phyloP scores from a whole-genome alignment of 2,888 invertebrate genomes.

The Meta bourneti region DNA sequence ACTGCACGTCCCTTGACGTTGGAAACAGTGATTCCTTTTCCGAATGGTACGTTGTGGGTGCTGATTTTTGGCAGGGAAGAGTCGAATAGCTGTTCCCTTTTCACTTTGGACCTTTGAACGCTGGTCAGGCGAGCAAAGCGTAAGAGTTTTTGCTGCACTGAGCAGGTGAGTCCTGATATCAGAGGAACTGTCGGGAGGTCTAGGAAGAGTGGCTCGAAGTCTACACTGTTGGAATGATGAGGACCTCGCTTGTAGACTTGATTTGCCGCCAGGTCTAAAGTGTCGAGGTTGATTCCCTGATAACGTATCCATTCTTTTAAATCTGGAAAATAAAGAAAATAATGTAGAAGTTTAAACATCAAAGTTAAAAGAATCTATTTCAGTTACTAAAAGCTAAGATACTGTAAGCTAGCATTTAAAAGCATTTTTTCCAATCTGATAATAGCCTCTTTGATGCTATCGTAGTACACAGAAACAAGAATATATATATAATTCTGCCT shows the following conservation, averaged over 20 bases:
- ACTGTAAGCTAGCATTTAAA: too few species aligned
- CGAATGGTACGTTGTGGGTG: slow-evolving; percentile 77
- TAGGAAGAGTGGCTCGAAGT: slow-evolving; percentile 67
- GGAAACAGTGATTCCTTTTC: slow-evolving; percentile 90
- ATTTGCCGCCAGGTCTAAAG: slow-evolving; percentile 80
- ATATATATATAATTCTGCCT: too few species aligned
- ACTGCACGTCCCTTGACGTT: slow-evolving; percentile 87
- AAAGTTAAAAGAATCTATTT: too few species aligned
- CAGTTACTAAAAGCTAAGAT: too few species aligned
- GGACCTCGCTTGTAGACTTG: slow-evolving; percentile 69
- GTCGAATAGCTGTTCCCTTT: slow-evolving; percentile 77
- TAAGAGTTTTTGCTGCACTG: slow-evolving; percentile 84
- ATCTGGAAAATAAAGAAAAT: slow-evolving; percentile 82
- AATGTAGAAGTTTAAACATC: not conserved
- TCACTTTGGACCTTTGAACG: slow-evolving; percentile 77
- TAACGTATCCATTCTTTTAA: slow-evolving; percentile 87
- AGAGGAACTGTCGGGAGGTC: slow-evolving; percentile 80
- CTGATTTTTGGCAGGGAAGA: slow-evolving; percentile 76
- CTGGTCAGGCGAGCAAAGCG: slow-evolving; percentile 76
- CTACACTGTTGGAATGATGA: slow-evolving; percentile 31
- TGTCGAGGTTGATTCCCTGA: slow-evolving; percentile 81
- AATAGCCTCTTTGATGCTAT: too few species aligned
- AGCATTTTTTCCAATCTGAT: too few species aligned
- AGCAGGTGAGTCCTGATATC: slow-evolving; percentile 87
- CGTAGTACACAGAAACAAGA: too few species aligned